These are phyloP conservation scores for Sminthurides aquaticus DNA, from an alignment of 2,888 invertebrate genomes.

Conservation along the genomic window DNA sequence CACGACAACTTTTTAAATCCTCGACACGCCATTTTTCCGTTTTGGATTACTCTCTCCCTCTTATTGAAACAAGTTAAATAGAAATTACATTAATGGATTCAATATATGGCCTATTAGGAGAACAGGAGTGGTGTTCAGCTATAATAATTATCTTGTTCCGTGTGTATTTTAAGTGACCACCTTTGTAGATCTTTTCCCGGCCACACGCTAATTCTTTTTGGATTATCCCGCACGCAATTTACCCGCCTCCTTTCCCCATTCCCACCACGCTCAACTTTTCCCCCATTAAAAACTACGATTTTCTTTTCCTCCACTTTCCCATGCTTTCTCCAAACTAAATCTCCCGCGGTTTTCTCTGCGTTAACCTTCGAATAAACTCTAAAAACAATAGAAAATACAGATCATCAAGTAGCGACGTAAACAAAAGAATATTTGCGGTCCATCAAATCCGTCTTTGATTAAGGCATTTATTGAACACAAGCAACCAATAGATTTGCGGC, in stretches of 20 bases:
- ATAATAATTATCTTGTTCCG: slow-evolving; percentile 7
- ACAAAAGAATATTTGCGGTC: background rate
- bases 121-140: background rate
- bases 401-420: no score
- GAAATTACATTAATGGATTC: background rate
- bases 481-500: no score
- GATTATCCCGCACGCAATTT: background rate
- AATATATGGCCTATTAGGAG: background rate
- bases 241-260: background rate
- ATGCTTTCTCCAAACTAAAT: background rate
- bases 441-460: no score
- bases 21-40: background rate
- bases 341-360: no score
- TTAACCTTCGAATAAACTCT: no score
- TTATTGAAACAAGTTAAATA: background rate
- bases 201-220: slow-evolving; percentile 1
- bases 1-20: background rate
- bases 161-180: background rate
- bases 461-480: no score
- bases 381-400: no score
- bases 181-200: background rate
- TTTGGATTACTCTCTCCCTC: background rate
- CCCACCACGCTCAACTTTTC: no score
- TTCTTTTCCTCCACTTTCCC: background rate
- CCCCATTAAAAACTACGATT: no score